These are phyloP conservation scores for Sebastes schlegelii DNA, from an alignment of 2,113 vertebrate species.

Conservation along the genomic window DNA sequence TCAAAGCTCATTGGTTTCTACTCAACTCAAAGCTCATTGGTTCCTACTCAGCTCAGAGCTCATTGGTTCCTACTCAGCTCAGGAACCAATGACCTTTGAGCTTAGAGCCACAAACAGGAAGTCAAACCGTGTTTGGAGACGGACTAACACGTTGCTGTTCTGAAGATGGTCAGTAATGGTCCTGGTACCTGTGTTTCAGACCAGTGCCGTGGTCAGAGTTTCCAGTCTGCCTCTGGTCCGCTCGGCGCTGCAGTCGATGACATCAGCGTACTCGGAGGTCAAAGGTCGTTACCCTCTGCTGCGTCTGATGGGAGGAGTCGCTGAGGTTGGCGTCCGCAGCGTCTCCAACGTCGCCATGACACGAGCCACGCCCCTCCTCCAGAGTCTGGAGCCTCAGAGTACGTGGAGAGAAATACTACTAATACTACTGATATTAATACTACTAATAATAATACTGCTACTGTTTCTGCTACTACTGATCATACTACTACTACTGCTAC, in stretches of 20 bases:
- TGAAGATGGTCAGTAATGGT: background rate
- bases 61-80: too few relatives aligned
- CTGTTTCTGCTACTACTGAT: background rate
- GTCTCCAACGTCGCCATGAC: conserved; percentile 62
- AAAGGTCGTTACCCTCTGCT: conserved; percentile 79
- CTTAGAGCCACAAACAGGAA: background rate
- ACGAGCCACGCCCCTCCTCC: conserved; percentile 73
- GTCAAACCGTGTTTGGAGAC: background rate
- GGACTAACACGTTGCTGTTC: too few relatives aligned
- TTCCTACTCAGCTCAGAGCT: too few relatives aligned
- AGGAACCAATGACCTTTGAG: too few relatives aligned
- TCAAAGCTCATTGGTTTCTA: too few relatives aligned
- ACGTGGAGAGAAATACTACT: conserved; percentile 26
- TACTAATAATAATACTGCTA: background rate
- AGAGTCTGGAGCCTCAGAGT: conserved; percentile 81
- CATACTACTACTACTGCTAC: background rate
- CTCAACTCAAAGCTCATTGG: too few relatives aligned
- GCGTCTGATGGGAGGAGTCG: conserved; percentile 72
- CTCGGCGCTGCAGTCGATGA: conserved; percentile 69
- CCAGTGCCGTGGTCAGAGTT: conserved; percentile 59
- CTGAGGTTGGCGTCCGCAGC: conserved; percentile 68
- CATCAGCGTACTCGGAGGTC: conserved; percentile 54
- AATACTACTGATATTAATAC: fast-evolving
- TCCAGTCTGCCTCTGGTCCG: conserved; percentile 78
- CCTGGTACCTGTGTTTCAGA: conserved; percentile 33